These are phyloP conservation scores for Gonioctena quinquepunctata DNA, from an alignment of 1,140 invertebrate genomes.

Conservation along the genomic window DNA sequence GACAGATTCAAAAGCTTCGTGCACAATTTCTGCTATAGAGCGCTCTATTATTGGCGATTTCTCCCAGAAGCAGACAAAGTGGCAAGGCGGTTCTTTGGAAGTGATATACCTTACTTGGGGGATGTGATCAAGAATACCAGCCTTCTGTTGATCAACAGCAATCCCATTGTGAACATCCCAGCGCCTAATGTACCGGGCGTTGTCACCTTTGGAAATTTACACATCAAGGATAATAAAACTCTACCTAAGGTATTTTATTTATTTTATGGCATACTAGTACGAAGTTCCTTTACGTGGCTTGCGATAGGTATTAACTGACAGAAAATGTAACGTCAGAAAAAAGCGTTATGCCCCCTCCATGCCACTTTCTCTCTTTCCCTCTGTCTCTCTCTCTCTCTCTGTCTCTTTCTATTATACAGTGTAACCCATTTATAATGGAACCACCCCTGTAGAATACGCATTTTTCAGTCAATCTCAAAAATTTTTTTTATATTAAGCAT, in stretches of 20 bases:
- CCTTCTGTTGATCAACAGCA: slow-evolving; percentile 59
- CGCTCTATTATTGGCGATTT: background rate
- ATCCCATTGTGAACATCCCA: slow-evolving; percentile 55
- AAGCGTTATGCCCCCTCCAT: too few relatives aligned
- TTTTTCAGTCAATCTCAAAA: too few relatives aligned
- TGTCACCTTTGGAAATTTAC: slow-evolving; percentile 57
- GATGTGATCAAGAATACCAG: slow-evolving; percentile 58
- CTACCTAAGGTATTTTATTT: slow-evolving; percentile 51
- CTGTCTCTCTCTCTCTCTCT: too few relatives aligned
- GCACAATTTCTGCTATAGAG: slow-evolving; percentile 12
- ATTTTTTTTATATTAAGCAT: too few relatives aligned
- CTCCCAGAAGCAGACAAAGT: slow-evolving; percentile 43
- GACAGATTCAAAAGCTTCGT: slow-evolving; percentile 50
- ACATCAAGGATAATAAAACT: slow-evolving; percentile 50
- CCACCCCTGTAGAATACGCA: too few relatives aligned
- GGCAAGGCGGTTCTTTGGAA: slow-evolving; percentile 53
- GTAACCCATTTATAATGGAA: too few relatives aligned
- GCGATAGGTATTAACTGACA: too few relatives aligned
- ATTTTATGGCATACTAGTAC: too few relatives aligned
- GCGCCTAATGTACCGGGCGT: slow-evolving; percentile 57
- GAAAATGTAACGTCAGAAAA: too few relatives aligned
- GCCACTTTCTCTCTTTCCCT: too few relatives aligned
- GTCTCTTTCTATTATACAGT: too few relatives aligned
- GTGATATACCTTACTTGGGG: slow-evolving; percentile 50
- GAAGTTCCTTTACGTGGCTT: too few relatives aligned